These are phyloP conservation scores for Anastrepha obliqua DNA, from an alignment of 1,140 invertebrate genomes.

Conservation along the genomic window DNA sequence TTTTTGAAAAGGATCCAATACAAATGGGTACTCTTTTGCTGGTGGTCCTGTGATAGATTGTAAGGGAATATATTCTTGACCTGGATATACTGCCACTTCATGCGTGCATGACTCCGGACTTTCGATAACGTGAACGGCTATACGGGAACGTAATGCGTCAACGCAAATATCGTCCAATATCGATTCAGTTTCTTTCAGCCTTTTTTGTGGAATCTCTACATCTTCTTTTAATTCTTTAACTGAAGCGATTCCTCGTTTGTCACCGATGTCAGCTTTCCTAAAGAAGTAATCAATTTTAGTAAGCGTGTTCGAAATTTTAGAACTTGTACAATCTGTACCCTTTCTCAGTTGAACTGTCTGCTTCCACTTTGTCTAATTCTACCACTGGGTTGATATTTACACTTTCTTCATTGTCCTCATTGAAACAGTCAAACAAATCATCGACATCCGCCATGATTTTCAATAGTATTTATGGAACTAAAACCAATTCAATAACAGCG, in stretches of 20 bases:
- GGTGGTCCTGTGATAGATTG: conserved; percentile 80
- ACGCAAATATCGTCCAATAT: conserved; percentile 73
- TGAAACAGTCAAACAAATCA: conserved; percentile 61
- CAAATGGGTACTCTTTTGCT: conserved; percentile 95
- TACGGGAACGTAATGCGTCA: conserved; percentile 76
- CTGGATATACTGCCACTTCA: conserved; percentile 93
- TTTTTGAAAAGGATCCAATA: conserved; percentile 98
- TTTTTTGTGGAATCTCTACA: conserved; percentile 53
- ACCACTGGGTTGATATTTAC: conserved; percentile 26
- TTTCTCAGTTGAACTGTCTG: not conserved
- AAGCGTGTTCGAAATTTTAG: not conserved
- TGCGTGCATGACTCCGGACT: conserved; percentile 93
- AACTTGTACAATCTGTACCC: not conserved
- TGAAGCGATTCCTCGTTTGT: not conserved
- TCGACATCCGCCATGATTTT: conserved; percentile 61
- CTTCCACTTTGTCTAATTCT: not conserved
- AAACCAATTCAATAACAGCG: not conserved
- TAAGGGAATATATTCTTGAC: conserved; percentile 87
- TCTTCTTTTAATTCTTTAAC: conserved; percentile 53
- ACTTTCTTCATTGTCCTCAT: conserved; percentile 51
- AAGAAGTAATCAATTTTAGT: not conserved
- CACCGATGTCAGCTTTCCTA: not conserved
- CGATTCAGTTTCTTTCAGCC: conserved; percentile 66
- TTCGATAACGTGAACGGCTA: conserved; percentile 90
- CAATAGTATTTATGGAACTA: not conserved